Evolutionary conservation across 2,797 vertebrate genomes (phyloP).

Genomic region (Betta splendens): DNA sequence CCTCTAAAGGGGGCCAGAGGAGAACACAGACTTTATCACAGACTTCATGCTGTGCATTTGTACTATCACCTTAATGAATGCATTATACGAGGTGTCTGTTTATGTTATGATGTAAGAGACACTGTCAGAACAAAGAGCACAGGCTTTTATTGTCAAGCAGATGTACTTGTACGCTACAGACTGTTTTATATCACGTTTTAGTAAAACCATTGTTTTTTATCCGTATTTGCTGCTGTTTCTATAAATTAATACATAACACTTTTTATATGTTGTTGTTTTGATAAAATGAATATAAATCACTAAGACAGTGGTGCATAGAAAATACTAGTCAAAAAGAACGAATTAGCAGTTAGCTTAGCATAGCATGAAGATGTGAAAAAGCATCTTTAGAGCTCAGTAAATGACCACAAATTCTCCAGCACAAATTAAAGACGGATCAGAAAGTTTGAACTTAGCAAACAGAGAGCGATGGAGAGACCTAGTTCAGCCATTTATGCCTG

Average conservation of each 20-base stretch:
- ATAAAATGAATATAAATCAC: slow-evolving; percentile 11
- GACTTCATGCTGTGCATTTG: background rate
- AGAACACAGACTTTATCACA: slow-evolving; percentile 1
- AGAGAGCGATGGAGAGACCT: too few relatives aligned
- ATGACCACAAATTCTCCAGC: background rate
- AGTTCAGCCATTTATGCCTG: too few relatives aligned
- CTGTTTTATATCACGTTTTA: slow-evolving; percentile 5
- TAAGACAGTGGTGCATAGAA: background rate
- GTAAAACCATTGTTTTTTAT: slow-evolving; percentile 2
- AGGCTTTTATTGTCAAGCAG: background rate
- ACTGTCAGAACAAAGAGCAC: slow-evolving; percentile 2
- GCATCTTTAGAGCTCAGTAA: background rate
- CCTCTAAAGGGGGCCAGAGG: slow-evolving; percentile 15
- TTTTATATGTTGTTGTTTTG: slow-evolving; percentile 2
- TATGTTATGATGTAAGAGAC: slow-evolving; percentile 8
- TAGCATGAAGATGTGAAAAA: background rate
- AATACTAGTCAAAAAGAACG: background rate
- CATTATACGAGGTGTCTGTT: slow-evolving; percentile 4
- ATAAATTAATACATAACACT: background rate
- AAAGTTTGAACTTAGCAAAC: background rate
- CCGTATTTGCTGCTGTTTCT: slow-evolving; percentile 8
- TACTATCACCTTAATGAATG: slow-evolving; percentile 7
- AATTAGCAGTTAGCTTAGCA: background rate
- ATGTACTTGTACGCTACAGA: background rate
- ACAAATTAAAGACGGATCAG: too few relatives aligned